phyloP scores from a whole-genome alignment of 2,113 vertebrate genomes.

The Pseudorhombus dupliciocellatus region DNA sequence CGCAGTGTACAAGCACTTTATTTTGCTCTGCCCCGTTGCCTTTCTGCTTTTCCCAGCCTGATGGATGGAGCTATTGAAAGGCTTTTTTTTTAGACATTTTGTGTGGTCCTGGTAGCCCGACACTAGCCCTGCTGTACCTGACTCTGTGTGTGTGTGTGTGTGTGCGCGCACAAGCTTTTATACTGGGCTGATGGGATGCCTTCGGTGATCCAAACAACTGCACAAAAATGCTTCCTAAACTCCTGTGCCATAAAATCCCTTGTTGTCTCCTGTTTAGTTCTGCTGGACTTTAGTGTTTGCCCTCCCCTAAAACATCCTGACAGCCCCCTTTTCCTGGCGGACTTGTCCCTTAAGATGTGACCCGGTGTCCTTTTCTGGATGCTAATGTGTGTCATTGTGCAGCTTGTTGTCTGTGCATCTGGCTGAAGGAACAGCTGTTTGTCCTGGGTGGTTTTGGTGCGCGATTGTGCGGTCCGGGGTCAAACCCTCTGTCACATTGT shows the following conservation, averaged over 20 bases:
- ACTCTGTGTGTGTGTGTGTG: constrained; percentile 16
- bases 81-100: constrained; percentile 47
- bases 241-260: constrained; percentile 37
- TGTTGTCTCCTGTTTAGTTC: constrained; percentile 11
- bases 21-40: constrained; percentile 22
- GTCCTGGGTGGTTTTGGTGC: constrained; percentile 71
- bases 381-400: constrained; percentile 36
- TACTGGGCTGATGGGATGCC: constrained; percentile 11
- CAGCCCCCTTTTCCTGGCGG: constrained; percentile 11
- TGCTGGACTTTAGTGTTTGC: constrained; percentile 26
- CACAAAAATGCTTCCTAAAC: constrained; percentile 31
- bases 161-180: constrained; percentile 13
- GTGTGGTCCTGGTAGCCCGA: constrained; percentile 63
- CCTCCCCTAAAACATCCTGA: constrained; percentile 26
- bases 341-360: constrained; percentile 9
- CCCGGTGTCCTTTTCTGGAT: constrained; percentile 14
- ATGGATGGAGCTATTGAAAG: constrained; percentile 51
- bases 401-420: constrained; percentile 47
- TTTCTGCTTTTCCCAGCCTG: constrained; percentile 39
- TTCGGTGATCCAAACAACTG: not conserved
- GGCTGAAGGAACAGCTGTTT: constrained; percentile 69
- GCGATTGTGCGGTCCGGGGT: constrained; percentile 60
- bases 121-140: constrained; percentile 50
- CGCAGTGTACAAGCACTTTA: constrained; percentile 42
- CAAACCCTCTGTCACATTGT: constrained; percentile 69